Percentiles rank a stretch among this genome's conserved stretches.
phyloP scores from a whole-genome alignment of 2,888 invertebrate species.

The Sphecodes monilicornis region DNA sequence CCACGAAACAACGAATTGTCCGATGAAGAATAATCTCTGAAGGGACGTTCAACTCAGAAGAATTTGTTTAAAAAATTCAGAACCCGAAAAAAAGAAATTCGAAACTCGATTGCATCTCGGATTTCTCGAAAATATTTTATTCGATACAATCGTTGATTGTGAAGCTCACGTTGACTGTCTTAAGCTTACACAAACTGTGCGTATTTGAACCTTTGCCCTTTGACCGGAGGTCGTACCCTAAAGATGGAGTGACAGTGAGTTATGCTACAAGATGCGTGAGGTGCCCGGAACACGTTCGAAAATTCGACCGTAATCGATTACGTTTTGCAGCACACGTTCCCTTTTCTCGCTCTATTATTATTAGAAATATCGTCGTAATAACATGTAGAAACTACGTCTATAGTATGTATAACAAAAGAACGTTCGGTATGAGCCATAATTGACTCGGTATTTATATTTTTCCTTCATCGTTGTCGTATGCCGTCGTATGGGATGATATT shows the following conservation, averaged over 20 bases:
- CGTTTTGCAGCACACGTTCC: not conserved
- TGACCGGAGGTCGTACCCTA: not conserved
- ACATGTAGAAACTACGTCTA: constrained; percentile 3
- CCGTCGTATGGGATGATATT: not conserved
- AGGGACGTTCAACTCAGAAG: not conserved
- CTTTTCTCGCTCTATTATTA: not conserved
- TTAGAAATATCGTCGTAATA: constrained; percentile 5
- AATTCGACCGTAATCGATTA: not conserved
- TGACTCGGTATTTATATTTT: not conserved
- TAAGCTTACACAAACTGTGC: constrained; percentile 23
- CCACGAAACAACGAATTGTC: not conserved
- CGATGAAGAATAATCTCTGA: not conserved
- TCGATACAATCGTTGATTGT: constrained; percentile 32
- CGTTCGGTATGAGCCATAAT: not conserved
- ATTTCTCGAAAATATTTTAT: constrained; percentile 42
- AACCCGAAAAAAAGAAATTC: constrained; percentile 20
- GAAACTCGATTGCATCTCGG: not conserved
- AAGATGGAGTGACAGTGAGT: not conserved
- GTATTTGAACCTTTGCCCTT: constrained; percentile 7
- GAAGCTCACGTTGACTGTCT: constrained; percentile 15
- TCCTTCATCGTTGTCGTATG: not conserved
- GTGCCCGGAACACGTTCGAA: constrained; percentile 9
- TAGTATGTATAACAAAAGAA: not conserved
- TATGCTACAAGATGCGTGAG: constrained; percentile 6
- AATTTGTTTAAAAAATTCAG: not conserved